Base-by-base conservation (phyloP, 1,140 invertebrate genomes). In the Harpegnathos saltator region DNA sequence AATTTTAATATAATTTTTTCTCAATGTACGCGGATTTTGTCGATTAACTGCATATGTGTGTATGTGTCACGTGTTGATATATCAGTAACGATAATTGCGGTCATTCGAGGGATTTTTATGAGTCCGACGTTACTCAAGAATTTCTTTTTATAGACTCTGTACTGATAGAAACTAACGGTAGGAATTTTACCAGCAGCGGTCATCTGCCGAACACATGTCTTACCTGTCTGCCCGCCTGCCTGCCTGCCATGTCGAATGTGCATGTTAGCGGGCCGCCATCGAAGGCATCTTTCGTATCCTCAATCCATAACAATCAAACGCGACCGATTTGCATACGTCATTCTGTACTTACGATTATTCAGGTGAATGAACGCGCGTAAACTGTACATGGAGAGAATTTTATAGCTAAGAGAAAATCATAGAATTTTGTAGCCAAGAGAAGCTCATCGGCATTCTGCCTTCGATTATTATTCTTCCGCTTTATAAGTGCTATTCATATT, bases 141-240 rank as follows among this genome's bases (percentile, higher is more conserved):
- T 71, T 7, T 58, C 65, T 80, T 59, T 80, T 80, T 58, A 71
- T 80, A 80, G 33, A 59, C 17, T 29, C 15, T 2, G 4, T 3
- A 44, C 12, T 44, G 44, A 56, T 44, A 11, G 38, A 44, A 9
- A 44, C 9, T 14, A 14, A 66, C 19, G 56, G 44, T 22, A 44
- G 56, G 0, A 52, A 5, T 26, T 63, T 1, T 63, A 24, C 44
- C 19, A 38, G 4, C 7, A 19, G 4, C 3, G 17, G 17, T 11
- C 19, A 26, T 38, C 38, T 44, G 29, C 5, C 17, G 3, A 29
- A 78, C n/a, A 69, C 14, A 17, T 54, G 33, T 80, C 44, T 17
- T 58, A 38, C 11, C 33, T 68, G 74, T 48, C 22, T 17, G n/a
- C n/a, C n/a, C n/a, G n/a, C 44, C 22, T 58, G 24, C 11, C 33